Conservation (phyloP, 2,888 invertebrate species). For the Euplagia quadripunctaria region DNA sequence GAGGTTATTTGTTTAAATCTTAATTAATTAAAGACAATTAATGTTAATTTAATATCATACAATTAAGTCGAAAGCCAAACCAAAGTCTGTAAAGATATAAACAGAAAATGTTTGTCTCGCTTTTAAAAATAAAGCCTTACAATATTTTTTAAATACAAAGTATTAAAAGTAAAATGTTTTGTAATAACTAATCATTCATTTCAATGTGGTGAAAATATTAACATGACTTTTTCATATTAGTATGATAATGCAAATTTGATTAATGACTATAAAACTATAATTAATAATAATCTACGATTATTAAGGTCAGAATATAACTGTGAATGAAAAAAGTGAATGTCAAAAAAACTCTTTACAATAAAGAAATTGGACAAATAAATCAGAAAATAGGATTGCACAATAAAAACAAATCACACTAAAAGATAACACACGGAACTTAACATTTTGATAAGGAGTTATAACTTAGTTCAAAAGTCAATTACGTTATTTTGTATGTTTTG, state of each 20-base stretch:
- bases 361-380: slow-evolving; percentile 1
- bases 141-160: background rate
- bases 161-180: background rate
- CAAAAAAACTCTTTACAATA: background rate
- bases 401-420: background rate
- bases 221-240: background rate
- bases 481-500: background rate
- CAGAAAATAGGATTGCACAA: background rate
- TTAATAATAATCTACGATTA: background rate
- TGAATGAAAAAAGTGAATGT: background rate
- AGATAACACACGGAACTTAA: background rate
- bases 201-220: background rate
- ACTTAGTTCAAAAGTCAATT: slow-evolving; percentile 12
- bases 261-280: background rate
- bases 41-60: background rate
- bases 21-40: background rate
- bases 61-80: background rate
- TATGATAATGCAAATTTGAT: background rate
- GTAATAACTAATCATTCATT: background rate
- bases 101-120: background rate
- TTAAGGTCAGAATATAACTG: background rate
- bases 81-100: background rate
- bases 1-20: background rate
- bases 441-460: slow-evolving; percentile 8
- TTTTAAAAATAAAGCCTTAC: background rate